These are phyloP conservation scores for Drosophila miranda DNA, from an alignment of 1,140 invertebrate genomes.

Conservation along the genomic window DNA sequence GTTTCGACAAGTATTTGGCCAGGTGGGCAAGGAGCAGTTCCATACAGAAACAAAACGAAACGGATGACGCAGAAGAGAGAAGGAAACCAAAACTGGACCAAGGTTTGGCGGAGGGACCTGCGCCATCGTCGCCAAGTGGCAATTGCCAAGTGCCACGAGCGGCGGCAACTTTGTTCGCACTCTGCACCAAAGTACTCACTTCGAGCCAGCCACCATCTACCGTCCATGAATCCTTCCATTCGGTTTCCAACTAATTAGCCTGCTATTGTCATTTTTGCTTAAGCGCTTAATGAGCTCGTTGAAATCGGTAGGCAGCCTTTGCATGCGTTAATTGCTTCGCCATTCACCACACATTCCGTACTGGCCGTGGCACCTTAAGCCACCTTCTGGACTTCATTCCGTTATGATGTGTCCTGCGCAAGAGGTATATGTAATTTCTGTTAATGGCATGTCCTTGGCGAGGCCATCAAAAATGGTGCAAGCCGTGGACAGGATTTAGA, in stretches of 20 bases:
- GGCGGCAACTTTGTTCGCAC: constrained; percentile 22
- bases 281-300: constrained; percentile 77
- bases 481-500: constrained; percentile 20
- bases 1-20: constrained; percentile 79
- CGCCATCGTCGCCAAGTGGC: constrained; percentile 47
- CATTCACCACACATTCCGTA: too few species aligned
- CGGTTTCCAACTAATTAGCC: constrained; percentile 66
- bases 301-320: constrained; percentile 54
- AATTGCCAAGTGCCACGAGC: constrained; percentile 59
- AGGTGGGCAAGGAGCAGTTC: constrained; percentile 58
- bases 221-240: neutral
- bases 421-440: too few species aligned
- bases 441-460: too few species aligned
- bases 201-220: neutral
- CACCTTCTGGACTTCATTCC: too few species aligned
- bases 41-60: constrained; percentile 14
- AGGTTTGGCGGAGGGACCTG: constrained; percentile 16
- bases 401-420: constrained; percentile 25
- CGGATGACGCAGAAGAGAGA: neutral
- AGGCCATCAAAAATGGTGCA: constrained; percentile 55
- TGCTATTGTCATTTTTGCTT: constrained; percentile 78
- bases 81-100: constrained; percentile 35
- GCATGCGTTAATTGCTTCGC: too few species aligned
- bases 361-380: too few species aligned
- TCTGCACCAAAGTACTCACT: constrained; percentile 3